A percentile compares a stretch with the other conserved stretches of the same genome.
phyloP scores from a whole-genome alignment of 2,113 vertebrate genomes.

The mouse (Mus musculus) region GRCm39 chr8:98387001-98387500 shows the following conservation, averaged over 20 bases:
- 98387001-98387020: neutral
- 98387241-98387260: neutral
- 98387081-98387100: neutral
- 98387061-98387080: neutral
- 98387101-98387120: neutral
- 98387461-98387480: neutral
- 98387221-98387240: neutral
- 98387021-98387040: neutral
- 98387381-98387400: neutral
- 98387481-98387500: neutral
- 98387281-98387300: neutral
- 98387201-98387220: neutral
- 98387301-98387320: neutral
- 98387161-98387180: neutral
- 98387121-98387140: neutral
- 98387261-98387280: neutral
- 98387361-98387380: neutral
- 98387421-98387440: neutral
- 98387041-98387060: neutral
- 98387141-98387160: neutral
- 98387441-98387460: neutral
- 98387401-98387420: neutral
- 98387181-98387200: neutral
- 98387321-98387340: rapidly evolving
- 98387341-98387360: no score